Percentiles rank a stretch among this genome's conserved stretches.
phyloP scores from a whole-genome alignment of 2,797 vertebrate genomes.

The Falco berigora region DNA sequence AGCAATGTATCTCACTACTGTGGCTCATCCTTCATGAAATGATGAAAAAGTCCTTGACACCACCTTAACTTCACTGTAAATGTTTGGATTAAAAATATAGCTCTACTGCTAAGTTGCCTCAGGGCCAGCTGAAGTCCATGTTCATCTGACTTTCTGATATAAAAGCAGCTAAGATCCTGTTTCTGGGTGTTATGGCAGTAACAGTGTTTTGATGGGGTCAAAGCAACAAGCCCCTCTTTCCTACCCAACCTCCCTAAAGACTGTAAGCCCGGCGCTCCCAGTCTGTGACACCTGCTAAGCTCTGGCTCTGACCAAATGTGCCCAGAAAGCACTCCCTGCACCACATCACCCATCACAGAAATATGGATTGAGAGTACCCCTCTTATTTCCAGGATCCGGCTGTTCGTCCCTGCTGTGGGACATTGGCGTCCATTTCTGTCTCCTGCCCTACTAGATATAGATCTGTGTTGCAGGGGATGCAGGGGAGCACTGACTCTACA shows the following conservation, averaged over 20 bases:
- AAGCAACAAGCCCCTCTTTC: background rate
- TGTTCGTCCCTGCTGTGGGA: background rate
- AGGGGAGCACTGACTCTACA: background rate
- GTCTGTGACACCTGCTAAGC: background rate
- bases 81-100: background rate
- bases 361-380: background rate
- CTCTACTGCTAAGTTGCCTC: background rate
- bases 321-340: background rate
- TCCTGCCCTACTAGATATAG: background rate
- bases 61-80: background rate
- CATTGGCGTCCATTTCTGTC: background rate
- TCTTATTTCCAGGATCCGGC: background rate
- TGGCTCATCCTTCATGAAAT: background rate
- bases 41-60: background rate
- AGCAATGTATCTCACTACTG: background rate
- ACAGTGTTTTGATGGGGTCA: background rate
- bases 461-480: accelerated
- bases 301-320: background rate
- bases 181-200: background rate
- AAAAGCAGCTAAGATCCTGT: background rate
- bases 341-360: background rate
- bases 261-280: background rate
- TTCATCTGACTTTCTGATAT: background rate
- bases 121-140: background rate
- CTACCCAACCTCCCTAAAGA: background rate